Percentiles rank a stretch among this genome's conserved stretches.
phyloP scores from a whole-genome alignment of 2,797 vertebrate species.

The Esox lucius region DNA sequence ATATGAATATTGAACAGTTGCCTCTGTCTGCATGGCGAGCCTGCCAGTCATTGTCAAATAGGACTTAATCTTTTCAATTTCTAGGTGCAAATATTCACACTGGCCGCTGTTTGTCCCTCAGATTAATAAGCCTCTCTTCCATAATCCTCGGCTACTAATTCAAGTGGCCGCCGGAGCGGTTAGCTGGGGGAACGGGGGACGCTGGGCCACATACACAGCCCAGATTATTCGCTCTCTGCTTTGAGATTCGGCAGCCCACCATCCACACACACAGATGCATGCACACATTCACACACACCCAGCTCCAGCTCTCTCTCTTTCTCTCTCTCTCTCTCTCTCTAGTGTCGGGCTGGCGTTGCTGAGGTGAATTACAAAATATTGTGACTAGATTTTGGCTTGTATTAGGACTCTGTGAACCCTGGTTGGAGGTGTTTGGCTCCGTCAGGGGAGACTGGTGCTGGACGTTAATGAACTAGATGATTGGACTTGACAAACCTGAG shows the following conservation, averaged over 20 bases:
- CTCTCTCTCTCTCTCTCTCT: background rate
- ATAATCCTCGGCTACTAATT: constrained; percentile 99
- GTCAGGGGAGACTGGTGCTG: background rate
- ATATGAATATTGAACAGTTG: constrained; percentile 99
- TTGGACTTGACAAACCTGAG: background rate
- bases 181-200: constrained; percentile 77
- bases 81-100: constrained; percentile 99
- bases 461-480: constrained; percentile 5
- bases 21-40: constrained; percentile 90
- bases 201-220: constrained; percentile 81
- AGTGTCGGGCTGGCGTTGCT: background rate
- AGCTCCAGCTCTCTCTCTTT: background rate
- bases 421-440: background rate
- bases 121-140: constrained; percentile 97
- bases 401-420: background rate
- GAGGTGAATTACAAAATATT: background rate
- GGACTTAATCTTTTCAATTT: constrained; percentile 99
- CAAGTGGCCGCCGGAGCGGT: constrained; percentile 92
- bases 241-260: background rate
- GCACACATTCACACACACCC: background rate
- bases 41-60: constrained; percentile 99
- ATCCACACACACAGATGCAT: background rate
- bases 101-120: constrained; percentile 99
- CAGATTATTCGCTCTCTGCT: constrained; percentile 77
- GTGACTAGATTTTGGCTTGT: background rate